Evolutionary conservation across 2,113 vertebrate species (phyloP).

Genomic region (Gorsachius goisagi): DNA sequence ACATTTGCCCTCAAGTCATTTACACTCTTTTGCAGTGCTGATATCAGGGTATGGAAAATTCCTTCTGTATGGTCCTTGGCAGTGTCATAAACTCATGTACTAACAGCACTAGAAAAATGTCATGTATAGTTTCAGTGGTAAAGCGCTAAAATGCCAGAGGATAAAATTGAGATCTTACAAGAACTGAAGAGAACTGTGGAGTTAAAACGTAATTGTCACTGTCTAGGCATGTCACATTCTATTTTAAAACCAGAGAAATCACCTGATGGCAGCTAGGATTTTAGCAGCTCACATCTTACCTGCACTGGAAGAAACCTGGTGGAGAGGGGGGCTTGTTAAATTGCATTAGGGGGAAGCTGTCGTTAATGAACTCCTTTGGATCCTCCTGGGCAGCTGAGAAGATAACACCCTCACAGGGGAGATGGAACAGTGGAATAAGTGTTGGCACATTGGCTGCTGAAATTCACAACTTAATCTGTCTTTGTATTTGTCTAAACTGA

Average conservation of each 20-base stretch:
- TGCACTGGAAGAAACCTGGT: not conserved
- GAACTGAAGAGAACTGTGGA: not conserved
- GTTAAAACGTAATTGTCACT: not conserved
- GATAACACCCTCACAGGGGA: not conserved
- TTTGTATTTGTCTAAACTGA: not conserved
- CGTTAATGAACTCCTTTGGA: not conserved
- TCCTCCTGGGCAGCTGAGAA: not conserved
- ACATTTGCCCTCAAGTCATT: not conserved
- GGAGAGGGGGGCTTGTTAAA: not conserved
- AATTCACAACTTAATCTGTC: not conserved
- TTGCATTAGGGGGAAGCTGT: not conserved
- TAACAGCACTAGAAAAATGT: not conserved
- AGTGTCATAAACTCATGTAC: not conserved
- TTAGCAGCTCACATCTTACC: not conserved
- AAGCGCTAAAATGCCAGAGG: not conserved
- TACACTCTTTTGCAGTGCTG: not conserved
- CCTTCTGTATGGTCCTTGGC: not conserved
- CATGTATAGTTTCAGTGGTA: not conserved
- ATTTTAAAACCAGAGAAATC: not conserved
- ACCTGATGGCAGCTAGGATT: not conserved
- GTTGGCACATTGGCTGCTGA: rapidly evolving
- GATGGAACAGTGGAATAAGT: not conserved
- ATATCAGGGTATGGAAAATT: not conserved
- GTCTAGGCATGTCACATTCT: not conserved
- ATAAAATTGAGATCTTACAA: not conserved